Evolutionary conservation across 2,888 invertebrate genomes (phyloP).

Genomic region (Apamea sordens): DNA sequence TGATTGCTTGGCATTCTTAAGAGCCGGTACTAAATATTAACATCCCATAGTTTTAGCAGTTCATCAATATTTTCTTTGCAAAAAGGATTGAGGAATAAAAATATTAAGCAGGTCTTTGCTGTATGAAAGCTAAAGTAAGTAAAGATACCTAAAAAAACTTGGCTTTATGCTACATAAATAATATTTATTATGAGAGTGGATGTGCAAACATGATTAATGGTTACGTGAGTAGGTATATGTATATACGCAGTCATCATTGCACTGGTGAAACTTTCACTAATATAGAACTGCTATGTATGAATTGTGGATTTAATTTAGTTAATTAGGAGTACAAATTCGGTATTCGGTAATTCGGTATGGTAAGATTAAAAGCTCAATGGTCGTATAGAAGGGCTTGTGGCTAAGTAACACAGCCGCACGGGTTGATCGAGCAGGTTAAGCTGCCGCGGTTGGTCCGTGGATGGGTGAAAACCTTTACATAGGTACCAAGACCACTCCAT

Average conservation of each 20-base stretch:
- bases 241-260: conserved; percentile 11
- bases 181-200: conserved; percentile 15
- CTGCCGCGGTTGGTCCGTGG: background rate
- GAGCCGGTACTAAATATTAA: no score
- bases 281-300: background rate
- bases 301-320: background rate
- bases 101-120: no score
- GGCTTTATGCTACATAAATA: conserved; percentile 13
- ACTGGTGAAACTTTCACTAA: conserved; percentile 43
- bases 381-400: background rate
- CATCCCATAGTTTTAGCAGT: no score
- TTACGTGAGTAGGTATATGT: background rate
- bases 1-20: no score
- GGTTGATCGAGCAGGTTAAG: background rate
- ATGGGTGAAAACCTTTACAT: background rate
- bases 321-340: no score
- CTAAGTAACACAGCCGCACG: background rate
- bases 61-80: no score
- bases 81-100: no score
- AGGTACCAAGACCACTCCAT: no score
- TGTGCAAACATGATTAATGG: conserved; percentile 27
- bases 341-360: no score
- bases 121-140: no score
- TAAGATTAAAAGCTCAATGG: background rate
- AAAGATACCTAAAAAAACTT: conserved; percentile 30